Conservation (phyloP, 64 coral and sea anemone genomes). For the Cladopsammia gracilis region DNA sequence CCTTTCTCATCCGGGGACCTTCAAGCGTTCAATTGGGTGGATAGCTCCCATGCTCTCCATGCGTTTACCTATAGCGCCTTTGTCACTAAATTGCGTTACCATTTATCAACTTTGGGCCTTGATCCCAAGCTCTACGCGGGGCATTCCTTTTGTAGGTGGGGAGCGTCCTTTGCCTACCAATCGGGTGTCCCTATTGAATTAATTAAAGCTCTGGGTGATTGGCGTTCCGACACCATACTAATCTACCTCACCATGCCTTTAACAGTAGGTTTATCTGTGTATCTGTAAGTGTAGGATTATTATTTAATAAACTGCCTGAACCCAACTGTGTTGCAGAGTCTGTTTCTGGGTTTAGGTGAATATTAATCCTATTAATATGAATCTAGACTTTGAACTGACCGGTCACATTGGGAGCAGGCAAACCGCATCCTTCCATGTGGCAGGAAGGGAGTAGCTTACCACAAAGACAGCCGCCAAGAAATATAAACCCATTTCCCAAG, state of each 20-base stretch:
- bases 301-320: no score
- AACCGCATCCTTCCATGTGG: no score
- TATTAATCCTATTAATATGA: no score
- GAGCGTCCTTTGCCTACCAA: conserved; percentile 72
- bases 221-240: no score
- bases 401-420: no score
- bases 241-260: background rate
- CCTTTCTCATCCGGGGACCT: background rate
- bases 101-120: conserved; percentile 34
- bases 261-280: background rate
- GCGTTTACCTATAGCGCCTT: conserved; percentile 18
- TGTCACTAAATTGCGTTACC: conserved; percentile 42
- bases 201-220: conserved; percentile 73
- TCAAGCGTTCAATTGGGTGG: conserved; percentile 26
- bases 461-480: no score
- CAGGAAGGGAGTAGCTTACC: no score
- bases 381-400: no score
- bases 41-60: background rate
- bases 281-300: no score
- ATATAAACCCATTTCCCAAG: no score
- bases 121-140: conserved; percentile 43
- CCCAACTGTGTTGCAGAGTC: no score
- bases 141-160: conserved; percentile 65
- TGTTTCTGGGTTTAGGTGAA: no score
- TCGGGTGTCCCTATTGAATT: conserved; percentile 70